These are phyloP conservation scores for Colletes gigas DNA, from an alignment of 1,140 invertebrate species.

Conservation along the genomic window DNA sequence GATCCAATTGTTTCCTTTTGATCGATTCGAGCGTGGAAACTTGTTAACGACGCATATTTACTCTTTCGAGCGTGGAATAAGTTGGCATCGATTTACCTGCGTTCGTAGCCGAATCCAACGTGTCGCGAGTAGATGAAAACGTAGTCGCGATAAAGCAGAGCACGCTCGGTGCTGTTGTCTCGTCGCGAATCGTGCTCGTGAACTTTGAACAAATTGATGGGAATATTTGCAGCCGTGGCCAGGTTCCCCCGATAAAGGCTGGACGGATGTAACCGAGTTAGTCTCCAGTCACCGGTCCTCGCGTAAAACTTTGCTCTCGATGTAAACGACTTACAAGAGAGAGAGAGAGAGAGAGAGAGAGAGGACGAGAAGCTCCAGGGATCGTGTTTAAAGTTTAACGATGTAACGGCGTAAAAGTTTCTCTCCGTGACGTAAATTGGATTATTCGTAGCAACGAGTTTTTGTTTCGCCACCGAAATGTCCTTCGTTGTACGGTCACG, in stretches of 20 bases:
- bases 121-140: too few relatives aligned
- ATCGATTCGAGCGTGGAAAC: too few relatives aligned
- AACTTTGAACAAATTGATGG: too few relatives aligned
- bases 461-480: slow-evolving; percentile 27
- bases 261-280: slow-evolving; percentile 2
- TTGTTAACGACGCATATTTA: too few relatives aligned
- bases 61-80: too few relatives aligned
- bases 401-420: slow-evolving; percentile 32
- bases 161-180: too few relatives aligned
- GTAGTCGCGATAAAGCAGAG: too few relatives aligned
- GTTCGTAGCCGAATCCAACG: too few relatives aligned
- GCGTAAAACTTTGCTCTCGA: slow-evolving; percentile 36
- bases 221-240: neutral
- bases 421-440: slow-evolving; percentile 19
- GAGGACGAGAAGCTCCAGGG: neutral
- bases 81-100: too few relatives aligned
- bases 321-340: too few relatives aligned
- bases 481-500: too few relatives aligned
- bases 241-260: neutral
- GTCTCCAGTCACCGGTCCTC: neutral
- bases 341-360: neutral
- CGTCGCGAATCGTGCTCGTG: neutral
- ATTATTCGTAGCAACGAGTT: slow-evolving; percentile 23
- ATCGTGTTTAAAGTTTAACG: slow-evolving; percentile 26
- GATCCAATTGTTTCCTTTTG: too few relatives aligned